phyloP scores from a whole-genome alignment of 1,140 invertebrate genomes.

The Neodiprion pinetum region DNA sequence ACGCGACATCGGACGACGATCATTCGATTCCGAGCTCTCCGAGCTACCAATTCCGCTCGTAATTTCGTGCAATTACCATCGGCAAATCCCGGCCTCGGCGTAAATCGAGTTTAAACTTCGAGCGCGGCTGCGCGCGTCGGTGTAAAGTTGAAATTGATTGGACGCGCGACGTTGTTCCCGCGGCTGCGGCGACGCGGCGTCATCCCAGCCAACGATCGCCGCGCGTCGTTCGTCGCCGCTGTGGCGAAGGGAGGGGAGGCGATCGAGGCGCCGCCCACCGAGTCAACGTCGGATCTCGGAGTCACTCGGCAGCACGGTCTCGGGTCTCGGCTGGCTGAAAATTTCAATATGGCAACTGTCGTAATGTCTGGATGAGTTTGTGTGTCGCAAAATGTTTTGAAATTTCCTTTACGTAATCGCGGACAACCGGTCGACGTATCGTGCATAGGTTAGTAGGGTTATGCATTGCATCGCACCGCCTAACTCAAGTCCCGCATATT shows the following conservation, averaged over 20 bases:
- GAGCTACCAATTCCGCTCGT: too few species aligned
- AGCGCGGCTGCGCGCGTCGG: not conserved
- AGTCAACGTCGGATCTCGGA: not conserved
- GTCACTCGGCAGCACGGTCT: not conserved
- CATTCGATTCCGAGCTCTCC: too few species aligned
- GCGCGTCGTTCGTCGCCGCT: not conserved
- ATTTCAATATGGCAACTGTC: conserved; percentile 38
- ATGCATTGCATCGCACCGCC: not conserved
- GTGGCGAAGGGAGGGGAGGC: not conserved
- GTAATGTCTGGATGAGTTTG: conserved; percentile 34
- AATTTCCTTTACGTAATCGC: conserved; percentile 29
- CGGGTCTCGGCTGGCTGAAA: not conserved
- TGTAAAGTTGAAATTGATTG: not conserved
- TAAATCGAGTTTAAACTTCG: too few species aligned
- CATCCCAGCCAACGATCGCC: not conserved
- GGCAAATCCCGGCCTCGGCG: too few species aligned
- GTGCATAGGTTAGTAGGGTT: conserved; percentile 30
- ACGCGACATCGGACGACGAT: too few species aligned
- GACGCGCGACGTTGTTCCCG: not conserved
- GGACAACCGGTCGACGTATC: conserved; percentile 32
- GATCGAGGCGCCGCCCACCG: not conserved
- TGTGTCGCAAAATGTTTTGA: conserved; percentile 36
- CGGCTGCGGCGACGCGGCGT: not conserved
- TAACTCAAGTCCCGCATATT: too few species aligned
- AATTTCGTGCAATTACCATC: too few species aligned